Conservation (phyloP, 2,797 vertebrate genomes). For the Pangasius larnaudii region DNA sequence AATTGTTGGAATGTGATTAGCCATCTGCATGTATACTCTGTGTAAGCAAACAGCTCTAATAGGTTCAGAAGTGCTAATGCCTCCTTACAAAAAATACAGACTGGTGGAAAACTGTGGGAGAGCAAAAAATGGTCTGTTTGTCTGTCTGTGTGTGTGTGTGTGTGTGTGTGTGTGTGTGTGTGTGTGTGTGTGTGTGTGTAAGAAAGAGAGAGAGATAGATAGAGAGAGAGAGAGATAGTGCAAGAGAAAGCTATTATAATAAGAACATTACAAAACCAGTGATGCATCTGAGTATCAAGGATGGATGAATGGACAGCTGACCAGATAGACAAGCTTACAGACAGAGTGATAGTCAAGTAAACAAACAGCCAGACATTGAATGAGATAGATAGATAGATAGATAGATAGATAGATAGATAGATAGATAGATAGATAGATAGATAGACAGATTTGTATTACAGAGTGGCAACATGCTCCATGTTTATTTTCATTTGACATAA, state of each 20-base stretch:
- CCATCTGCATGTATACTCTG: constrained; percentile 52
- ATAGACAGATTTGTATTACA: neutral
- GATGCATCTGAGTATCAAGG: neutral
- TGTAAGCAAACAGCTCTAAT: constrained; percentile 25
- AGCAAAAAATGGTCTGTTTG: neutral
- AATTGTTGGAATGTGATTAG: neutral
- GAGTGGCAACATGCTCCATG: neutral
- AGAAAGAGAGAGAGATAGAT: neutral
- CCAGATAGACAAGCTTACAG: neutral
- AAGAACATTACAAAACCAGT: neutral
- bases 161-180: neutral
- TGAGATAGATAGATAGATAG: neutral
- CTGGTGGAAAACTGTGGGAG: neutral
- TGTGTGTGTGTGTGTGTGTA: neutral
- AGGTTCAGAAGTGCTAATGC: constrained; percentile 50
- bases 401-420: neutral
- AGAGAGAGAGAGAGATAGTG: neutral
- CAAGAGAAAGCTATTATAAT: constrained; percentile 11
- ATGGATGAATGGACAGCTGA: neutral
- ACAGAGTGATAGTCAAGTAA: too few species aligned
- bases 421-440: neutral
- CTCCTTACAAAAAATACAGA: neutral
- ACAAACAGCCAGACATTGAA: neutral
- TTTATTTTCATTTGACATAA: neutral
- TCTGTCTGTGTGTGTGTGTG: neutral